Evolutionary conservation across 1,140 invertebrate genomes (phyloP), one percentile per base, ranked within the genome.

Genomic region (Drosophila novamexicana): DNA sequence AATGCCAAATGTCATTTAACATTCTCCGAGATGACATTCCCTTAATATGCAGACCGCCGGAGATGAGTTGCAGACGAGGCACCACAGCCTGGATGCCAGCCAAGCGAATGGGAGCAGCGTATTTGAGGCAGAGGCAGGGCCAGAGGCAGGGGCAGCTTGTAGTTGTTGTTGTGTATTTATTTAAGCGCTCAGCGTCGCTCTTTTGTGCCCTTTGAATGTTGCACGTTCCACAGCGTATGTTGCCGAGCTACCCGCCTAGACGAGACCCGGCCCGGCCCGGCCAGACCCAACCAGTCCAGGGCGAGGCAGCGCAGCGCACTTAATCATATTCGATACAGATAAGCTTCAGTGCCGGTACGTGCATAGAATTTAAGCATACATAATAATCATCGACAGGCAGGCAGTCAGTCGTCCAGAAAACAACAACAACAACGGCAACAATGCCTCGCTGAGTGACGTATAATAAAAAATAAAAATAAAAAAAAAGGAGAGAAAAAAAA

Each of bases 321-420:
- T 89, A 89, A 89, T 89, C 84, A 89, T 89, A 89, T 89, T 89
- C 84, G 84, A 89, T 89, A 89, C 84, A 89, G 84, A 89, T 89
- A 89, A 89, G 84, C 84, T 89, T 89, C 84, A 89, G 64, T 84
- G 84, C 84, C 77, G 67, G 74, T 75, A 89, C 84, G 84, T 89
- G 84, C 84, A 89, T 89, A 84, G 84, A 89, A 88, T 88, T 89
- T 89, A 75, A 83, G 80, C 84, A 89, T 89, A 89, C 79, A 88
- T 88, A 88, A 88, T 88, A 88, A 88, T 88, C 83, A 88, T 83
- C 77, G 77, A 75, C 78, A 79, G 69, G 59, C 80, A 70, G 69
- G 63, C 80, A 70, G 70, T 59, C 57, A 59, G 14, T 59, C 63
- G 64, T 67, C 37, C 65, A 32, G 56, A 58, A 39, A 50, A 7